Conservation (phyloP, 2,797 vertebrate species). For the Anomalospiza imberbis region DNA sequence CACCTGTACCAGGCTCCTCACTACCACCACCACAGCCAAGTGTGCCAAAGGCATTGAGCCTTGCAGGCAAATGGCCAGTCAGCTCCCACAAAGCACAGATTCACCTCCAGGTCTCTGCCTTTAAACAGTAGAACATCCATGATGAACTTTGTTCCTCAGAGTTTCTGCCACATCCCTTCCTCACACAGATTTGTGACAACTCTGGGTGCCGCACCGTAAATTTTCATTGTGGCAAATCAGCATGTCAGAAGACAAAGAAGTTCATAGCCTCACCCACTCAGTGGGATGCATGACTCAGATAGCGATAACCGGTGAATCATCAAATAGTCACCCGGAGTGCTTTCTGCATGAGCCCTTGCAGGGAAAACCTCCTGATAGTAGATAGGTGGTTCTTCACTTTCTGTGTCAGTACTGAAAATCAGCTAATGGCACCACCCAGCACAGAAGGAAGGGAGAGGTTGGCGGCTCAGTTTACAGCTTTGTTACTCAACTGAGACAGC, state of each 20-base stretch:
- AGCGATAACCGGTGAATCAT: background rate
- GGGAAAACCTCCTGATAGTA: conserved; percentile 9
- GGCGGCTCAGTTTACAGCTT: background rate
- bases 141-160: background rate
- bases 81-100: background rate
- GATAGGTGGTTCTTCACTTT: conserved; percentile 14
- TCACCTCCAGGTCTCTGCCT: background rate
- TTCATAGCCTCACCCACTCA: background rate
- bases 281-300: conserved; percentile 21
- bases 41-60: background rate
- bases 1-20: background rate
- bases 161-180: background rate
- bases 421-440: background rate
- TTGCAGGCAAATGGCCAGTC: background rate
- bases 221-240: background rate
- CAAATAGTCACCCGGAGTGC: background rate
- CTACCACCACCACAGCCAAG: background rate
- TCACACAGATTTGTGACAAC: background rate
- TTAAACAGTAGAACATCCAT: background rate
- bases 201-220: background rate
- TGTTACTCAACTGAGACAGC: background rate
- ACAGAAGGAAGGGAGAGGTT: background rate
- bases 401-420: background rate
- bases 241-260: background rate
- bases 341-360: background rate